phyloP scores from a whole-genome alignment of 2,888 invertebrate genomes.

The Hydraecia micacea region DNA sequence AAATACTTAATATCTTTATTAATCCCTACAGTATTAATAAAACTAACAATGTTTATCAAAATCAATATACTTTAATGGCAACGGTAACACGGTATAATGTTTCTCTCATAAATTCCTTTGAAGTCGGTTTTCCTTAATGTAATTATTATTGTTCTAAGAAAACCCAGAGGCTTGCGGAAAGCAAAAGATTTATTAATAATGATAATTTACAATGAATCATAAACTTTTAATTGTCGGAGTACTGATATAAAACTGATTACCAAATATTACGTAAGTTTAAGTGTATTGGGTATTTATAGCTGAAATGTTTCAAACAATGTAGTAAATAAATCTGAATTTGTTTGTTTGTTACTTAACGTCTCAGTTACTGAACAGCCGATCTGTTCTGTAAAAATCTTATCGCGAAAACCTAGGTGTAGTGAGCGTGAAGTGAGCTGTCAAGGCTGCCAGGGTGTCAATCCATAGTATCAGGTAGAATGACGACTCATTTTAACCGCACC shows the following conservation, averaged over 20 bases:
- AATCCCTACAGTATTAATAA: conserved; percentile 8
- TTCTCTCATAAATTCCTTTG: conserved; percentile 22
- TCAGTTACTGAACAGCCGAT: not conserved
- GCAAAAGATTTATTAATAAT: conserved; percentile 20
- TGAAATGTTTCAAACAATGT: not conserved
- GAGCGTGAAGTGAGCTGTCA: not conserved
- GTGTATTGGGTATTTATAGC: not conserved
- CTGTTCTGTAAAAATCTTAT: not conserved
- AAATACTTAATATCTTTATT: conserved; percentile 9
- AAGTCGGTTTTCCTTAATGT: conserved; percentile 46
- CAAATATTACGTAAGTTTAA: conserved; percentile 11
- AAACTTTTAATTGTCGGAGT: not conserved
- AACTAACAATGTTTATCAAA: conserved; percentile 18
- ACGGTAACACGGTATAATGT: conserved; percentile 28
- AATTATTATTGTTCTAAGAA: conserved; percentile 43
- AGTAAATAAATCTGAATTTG: not conserved
- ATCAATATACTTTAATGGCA: conserved; percentile 7
- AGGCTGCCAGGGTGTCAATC: not conserved
- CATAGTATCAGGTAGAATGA: not conserved
- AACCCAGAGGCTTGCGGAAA: conserved; percentile 28
- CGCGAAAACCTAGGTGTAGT: not conserved
- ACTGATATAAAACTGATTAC: conserved; percentile 29
- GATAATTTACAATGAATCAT: conserved; percentile 26
- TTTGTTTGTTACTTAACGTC: not conserved
- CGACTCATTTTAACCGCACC: no score